These are phyloP conservation scores for Strigamia maritima DNA, from an alignment of 2,888 invertebrate species.

Conservation along the genomic window DNA sequence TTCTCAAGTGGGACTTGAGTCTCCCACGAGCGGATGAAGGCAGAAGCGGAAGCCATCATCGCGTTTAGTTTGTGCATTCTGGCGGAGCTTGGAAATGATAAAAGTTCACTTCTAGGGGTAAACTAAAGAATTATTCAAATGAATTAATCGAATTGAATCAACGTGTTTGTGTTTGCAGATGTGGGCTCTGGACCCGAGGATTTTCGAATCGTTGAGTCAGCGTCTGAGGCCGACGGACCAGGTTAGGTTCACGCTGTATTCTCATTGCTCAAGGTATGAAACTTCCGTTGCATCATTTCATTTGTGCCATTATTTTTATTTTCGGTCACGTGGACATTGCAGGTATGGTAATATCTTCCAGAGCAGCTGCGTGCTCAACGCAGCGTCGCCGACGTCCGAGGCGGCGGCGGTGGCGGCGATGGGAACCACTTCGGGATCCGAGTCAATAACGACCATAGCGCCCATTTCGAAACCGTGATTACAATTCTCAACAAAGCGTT, in stretches of 20 bases:
- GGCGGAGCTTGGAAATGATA: conserved; percentile 77
- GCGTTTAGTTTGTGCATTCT: conserved; percentile 77
- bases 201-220: conserved; percentile 76
- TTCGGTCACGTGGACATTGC: conserved; percentile 32
- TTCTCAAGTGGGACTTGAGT: conserved; percentile 39
- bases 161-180: conserved; percentile 56
- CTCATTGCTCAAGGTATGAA: conserved; percentile 72
- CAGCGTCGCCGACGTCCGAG: conserved; percentile 41
- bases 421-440: conserved; percentile 64
- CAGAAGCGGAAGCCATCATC: conserved; percentile 59
- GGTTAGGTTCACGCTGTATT: conserved; percentile 72
- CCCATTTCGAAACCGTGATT: conserved; percentile 74
- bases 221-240: conserved; percentile 61
- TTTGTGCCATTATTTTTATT: conserved; percentile 31
- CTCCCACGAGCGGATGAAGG: neutral
- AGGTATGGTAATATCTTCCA: conserved; percentile 40
- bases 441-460: conserved; percentile 65
- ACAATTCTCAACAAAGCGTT: conserved; percentile 63
- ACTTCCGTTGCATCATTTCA: neutral
- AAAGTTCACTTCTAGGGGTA: conserved; percentile 82
- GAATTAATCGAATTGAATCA: neutral
- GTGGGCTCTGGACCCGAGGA: conserved; percentile 89
- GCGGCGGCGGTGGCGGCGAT: conserved; percentile 55
- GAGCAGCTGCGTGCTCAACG: conserved; percentile 43
- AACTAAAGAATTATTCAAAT: too few relatives aligned